Conservation (phyloP, 2,888 invertebrate species). For the Atethmia centrago region DNA sequence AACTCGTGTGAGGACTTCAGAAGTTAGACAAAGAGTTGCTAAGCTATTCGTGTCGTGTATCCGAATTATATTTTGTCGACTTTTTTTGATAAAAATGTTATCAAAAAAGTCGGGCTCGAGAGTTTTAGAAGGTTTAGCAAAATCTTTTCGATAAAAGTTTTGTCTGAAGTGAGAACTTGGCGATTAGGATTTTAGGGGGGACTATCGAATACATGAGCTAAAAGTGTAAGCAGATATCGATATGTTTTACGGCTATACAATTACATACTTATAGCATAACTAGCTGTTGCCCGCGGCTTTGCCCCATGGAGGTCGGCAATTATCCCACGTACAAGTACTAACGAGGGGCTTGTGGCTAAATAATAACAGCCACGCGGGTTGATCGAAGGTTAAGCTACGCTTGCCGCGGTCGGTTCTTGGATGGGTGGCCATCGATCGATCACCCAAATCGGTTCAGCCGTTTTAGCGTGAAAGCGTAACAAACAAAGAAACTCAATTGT, state of each 20-base stretch:
- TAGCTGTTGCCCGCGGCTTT: too few relatives aligned
- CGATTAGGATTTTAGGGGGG: neutral
- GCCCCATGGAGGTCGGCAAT: too few relatives aligned
- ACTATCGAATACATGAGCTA: neutral
- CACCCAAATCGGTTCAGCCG: too few relatives aligned
- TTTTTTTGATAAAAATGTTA: too few relatives aligned
- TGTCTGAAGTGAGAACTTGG: slow-evolving; percentile 4
- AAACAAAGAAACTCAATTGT: too few relatives aligned
- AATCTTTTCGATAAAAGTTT: slow-evolving; percentile 21
- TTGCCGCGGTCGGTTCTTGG: too few relatives aligned
- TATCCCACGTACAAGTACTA: too few relatives aligned
- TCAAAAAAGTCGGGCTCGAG: slow-evolving; percentile 20
- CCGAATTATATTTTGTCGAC: slow-evolving; percentile 38
- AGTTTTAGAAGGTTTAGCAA: slow-evolving; percentile 13
- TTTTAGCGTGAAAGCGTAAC: too few relatives aligned
- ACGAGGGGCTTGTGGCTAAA: too few relatives aligned
- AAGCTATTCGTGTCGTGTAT: slow-evolving; percentile 47
- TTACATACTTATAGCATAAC: neutral
- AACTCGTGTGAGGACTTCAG: slow-evolving; percentile 43
- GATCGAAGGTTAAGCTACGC: too few relatives aligned
- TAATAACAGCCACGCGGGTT: too few relatives aligned
- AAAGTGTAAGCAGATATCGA: neutral
- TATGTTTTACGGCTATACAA: neutral
- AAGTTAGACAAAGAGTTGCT: slow-evolving; percentile 50
- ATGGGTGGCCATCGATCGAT: too few relatives aligned